These are phyloP conservation scores for Euzophera pinguis DNA, from an alignment of 2,888 invertebrate species.

Conservation along the genomic window DNA sequence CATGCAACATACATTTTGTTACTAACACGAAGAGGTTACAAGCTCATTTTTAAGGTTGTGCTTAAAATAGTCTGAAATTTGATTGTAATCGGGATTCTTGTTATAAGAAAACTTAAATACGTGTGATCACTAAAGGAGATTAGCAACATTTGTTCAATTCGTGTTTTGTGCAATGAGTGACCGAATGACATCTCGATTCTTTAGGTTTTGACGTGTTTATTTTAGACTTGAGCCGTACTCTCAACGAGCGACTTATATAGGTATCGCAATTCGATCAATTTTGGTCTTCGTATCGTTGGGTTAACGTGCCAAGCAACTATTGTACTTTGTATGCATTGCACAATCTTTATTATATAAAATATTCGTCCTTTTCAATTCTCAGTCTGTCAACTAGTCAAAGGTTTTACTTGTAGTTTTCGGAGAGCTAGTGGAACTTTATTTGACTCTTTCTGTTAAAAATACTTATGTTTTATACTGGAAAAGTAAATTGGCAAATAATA, in stretches of 20 bases:
- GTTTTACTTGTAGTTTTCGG: slow-evolving; percentile 49
- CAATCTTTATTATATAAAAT: slow-evolving; percentile 21
- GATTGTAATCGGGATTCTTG: slow-evolving; percentile 42
- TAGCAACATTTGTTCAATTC: slow-evolving; percentile 59
- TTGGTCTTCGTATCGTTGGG: not conserved
- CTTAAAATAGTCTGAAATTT: slow-evolving; percentile 53
- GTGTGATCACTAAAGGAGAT: slow-evolving; percentile 40
- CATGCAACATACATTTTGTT: slow-evolving; percentile 20
- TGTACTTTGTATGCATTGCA: slow-evolving; percentile 30
- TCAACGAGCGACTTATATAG: not conserved
- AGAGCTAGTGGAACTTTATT: slow-evolving; percentile 28
- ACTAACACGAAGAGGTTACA: slow-evolving; percentile 34
- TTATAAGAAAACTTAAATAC: slow-evolving; percentile 26
- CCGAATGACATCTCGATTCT: slow-evolving; percentile 13
- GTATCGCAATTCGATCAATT: not conserved
- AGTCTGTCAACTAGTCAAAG: slow-evolving; percentile 62
- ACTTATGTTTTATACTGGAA: not conserved
- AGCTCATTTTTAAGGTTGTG: slow-evolving; percentile 71
- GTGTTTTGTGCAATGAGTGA: slow-evolving; percentile 32
- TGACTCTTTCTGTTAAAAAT: not conserved
- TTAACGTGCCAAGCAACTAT: slow-evolving; percentile 14
- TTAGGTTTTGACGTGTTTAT: slow-evolving; percentile 12
- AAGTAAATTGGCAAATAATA: no score
- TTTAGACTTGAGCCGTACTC: slow-evolving; percentile 1
- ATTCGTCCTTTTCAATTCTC: slow-evolving; percentile 31